Percentiles rank a stretch among this genome's conserved stretches.
These are phyloP conservation scores for Tenebrosternarchus preto DNA, from an alignment of 2,113 vertebrate genomes.

Conservation along the genomic window DNA sequence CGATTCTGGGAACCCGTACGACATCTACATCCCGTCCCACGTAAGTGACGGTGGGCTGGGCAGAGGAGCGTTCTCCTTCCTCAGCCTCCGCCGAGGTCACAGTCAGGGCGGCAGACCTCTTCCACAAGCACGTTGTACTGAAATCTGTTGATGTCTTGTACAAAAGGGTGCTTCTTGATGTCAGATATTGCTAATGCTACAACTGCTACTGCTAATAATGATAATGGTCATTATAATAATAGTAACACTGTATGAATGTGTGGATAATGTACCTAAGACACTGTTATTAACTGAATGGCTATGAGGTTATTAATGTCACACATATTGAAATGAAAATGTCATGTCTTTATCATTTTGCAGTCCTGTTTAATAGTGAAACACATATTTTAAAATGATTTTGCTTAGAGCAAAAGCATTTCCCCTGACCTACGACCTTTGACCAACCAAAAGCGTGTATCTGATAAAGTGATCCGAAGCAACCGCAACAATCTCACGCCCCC, in stretches of 20 bases:
- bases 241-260: neutral
- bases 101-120: neutral
- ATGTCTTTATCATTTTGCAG: neutral
- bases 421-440: slow-evolving; percentile 60
- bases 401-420: slow-evolving; percentile 47
- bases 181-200: neutral
- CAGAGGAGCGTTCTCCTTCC: slow-evolving; percentile 24
- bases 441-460: slow-evolving; percentile 38
- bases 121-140: slow-evolving; percentile 4
- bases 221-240: neutral
- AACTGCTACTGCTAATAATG: neutral
- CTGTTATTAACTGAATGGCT: neutral
- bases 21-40: slow-evolving; percentile 98
- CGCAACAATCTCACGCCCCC: slow-evolving; percentile 23
- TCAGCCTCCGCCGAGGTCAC: slow-evolving; percentile 13
- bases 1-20: slow-evolving; percentile 96
- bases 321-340: neutral
- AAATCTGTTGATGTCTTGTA: slow-evolving; percentile 9
- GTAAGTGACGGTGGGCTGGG: slow-evolving; percentile 76
- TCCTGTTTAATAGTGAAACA: neutral
- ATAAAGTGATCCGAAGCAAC: slow-evolving; percentile 30
- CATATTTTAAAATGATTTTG: neutral
- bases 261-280: neutral
- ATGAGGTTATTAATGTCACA: neutral
- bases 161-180: neutral